Conservation (phyloP, 2,888 invertebrate species). For the Hirtodrosophila alboralis region DNA sequence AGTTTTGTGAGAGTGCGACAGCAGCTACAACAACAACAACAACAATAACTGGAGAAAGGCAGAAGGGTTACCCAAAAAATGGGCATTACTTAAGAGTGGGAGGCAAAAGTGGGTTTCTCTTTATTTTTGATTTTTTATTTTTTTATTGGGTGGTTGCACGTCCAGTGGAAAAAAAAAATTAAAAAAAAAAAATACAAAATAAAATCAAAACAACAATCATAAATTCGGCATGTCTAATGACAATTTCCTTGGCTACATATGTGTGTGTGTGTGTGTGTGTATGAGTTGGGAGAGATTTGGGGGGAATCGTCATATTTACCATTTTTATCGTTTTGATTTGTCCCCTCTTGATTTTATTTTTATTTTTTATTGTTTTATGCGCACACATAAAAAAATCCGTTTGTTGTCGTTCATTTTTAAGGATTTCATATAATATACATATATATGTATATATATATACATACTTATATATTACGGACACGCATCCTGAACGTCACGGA, state of each 20-base stretch:
- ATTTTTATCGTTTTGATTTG: conserved; percentile 61
- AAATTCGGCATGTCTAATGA: conserved; percentile 82
- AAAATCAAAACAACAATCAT: conserved; percentile 80
- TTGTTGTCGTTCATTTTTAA: conserved; percentile 35
- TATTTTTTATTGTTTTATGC: conserved; percentile 43
- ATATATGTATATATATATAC: no score
- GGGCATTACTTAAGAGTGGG: conserved; percentile 11
- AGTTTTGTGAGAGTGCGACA: conserved; percentile 61
- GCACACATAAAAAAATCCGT: conserved; percentile 61
- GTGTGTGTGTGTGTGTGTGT: conserved; percentile 3
- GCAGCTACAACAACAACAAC: conserved; percentile 31
- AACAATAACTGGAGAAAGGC: conserved; percentile 8
- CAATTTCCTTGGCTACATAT: conserved; percentile 53
- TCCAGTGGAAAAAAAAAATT: conserved; percentile 14
- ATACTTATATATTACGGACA: no score
- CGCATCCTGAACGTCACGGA: conserved; percentile 33
- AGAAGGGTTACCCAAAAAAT: conserved; percentile 50
- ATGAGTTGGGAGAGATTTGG: conserved; percentile 9
- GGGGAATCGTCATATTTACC: conserved; percentile 32
- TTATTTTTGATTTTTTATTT: no score
- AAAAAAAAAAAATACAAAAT: conserved; percentile 19
- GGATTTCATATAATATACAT: conserved; percentile 42
- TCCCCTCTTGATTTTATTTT: no score
- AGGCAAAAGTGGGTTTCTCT: conserved; percentile 3
- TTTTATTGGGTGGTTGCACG: conserved; percentile 14